Percentiles rank a stretch among this genome's conserved stretches.
These are phyloP conservation scores for Stegastes partitus DNA, from an alignment of 2,113 vertebrate genomes.

Conservation along the genomic window DNA sequence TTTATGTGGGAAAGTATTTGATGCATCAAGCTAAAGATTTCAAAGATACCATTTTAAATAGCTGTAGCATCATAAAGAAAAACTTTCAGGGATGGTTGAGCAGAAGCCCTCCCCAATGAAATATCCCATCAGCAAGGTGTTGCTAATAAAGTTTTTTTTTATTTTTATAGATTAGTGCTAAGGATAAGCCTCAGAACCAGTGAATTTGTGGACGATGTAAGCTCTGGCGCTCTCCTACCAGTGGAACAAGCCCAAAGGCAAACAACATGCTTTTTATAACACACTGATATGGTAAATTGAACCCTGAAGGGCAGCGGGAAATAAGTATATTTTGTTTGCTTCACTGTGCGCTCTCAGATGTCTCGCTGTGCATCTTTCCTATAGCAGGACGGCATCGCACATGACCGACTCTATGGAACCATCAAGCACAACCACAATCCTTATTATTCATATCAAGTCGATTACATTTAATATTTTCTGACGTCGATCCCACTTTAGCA, in stretches of 20 bases:
- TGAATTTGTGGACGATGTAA: conserved; percentile 31
- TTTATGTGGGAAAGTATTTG: too few relatives aligned
- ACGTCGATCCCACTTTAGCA: conserved; percentile 50
- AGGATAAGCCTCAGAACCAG: conserved; percentile 24
- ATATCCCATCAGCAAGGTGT: neutral
- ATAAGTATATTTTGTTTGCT: conserved; percentile 53
- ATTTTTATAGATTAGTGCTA: conserved; percentile 7
- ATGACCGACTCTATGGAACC: conserved; percentile 15
- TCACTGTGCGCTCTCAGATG: conserved; percentile 32
- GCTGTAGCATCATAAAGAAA: too few relatives aligned
- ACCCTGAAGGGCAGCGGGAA: conserved; percentile 49
- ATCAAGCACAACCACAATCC: conserved; percentile 4
- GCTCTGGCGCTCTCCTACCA: conserved; percentile 37
- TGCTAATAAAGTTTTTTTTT: neutral
- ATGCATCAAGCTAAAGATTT: too few relatives aligned
- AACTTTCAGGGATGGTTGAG: too few relatives aligned
- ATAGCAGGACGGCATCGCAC: conserved; percentile 32
- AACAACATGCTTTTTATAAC: conserved; percentile 51
- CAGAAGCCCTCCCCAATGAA: too few relatives aligned
- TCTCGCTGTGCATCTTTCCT: conserved; percentile 25
- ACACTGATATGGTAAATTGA: conserved; percentile 61
- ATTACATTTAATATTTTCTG: neutral
- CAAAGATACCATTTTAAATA: too few relatives aligned
- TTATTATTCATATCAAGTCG: neutral
- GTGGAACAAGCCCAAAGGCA: conserved; percentile 42